Evolutionary conservation across 2,888 invertebrate species (phyloP), one percentile per base, ranked within the genome.

Genomic region (Sphaerophoria rueppellii): DNA sequence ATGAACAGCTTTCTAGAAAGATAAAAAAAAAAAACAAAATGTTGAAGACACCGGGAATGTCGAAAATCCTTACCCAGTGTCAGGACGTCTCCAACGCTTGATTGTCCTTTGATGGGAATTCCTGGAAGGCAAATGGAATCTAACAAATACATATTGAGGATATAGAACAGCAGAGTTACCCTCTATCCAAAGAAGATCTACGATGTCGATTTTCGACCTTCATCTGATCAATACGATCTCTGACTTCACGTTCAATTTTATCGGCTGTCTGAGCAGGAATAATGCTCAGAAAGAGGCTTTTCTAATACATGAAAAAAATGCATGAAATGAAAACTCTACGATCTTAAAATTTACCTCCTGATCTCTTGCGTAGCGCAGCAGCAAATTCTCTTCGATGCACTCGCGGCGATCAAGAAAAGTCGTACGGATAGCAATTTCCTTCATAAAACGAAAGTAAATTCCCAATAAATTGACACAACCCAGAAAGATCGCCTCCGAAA

Each of bases 371-470:
- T 95, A 96, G 87, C 96, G 95, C 32, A 97, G 92, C 88, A 96
- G 94, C 58, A 96, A 93, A 63, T 96, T 97, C 70, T 96, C 96
- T 91, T 97, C 96, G 16, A 98, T 96, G 89, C 96, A 97, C 50
- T 96, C 96, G 82, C 98, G 93, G 48, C 97, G 94, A 90, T 98
- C 98, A 75, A 98, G 93, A 90, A 98, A 98, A 0, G 98, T 96
- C 83, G 96, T 93, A 82, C 98, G 93, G 86, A 97, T 96, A 16
- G 96, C 95, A 58, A 98, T 95, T 92, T 98, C 98, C 87, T 96
- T 96, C 94, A 98, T 95, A 87, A 96, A 94, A 72, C 97, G 95
- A 91, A 97, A 97, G 92, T 96, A 97, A n/a, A 97, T 92, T 3
- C 98, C 98, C 91, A 98, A 93, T 12, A 95, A 93, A 90, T 97